Evolutionary conservation across 2,113 vertebrate species (phyloP), one percentile per base, ranked within the genome.

Genomic region (Microtus montanus): DNA sequence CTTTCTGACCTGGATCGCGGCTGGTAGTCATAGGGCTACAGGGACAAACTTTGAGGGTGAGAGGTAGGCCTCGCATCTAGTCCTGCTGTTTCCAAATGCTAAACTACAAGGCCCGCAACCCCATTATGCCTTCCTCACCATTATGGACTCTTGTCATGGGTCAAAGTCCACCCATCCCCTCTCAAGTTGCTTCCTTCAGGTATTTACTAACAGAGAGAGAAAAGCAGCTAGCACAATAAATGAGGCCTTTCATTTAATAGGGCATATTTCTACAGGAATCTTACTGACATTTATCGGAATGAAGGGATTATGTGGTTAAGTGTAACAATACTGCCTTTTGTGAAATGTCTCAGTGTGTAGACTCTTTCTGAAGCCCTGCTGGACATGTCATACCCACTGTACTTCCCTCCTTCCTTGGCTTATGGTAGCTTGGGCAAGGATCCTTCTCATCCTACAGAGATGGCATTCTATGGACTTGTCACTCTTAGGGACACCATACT

Each of bases 301-400:
- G 54, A 47, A 75, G 8, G 6, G 11, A 77, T 71, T 24, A 38
- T 17, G 28, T n/a, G 14, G 15, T 19, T 3, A 4, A 75, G 30
- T 49, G 30, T 54, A 47, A 17, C 44, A 66, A 44, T 9, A 71
- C 30, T 10, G 68, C 61, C 52, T 78, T 12, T 33, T 61, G 77
- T 1, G 15, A 73, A 79, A 24, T 35, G 63, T 28, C 35, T 93
- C 28, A 52, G 9, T 22, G 70, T 6, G 10, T 12, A 28, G 9
- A 75, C 33, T 14, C 44, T 9, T 93, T 14, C 54, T 20, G 33
- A 80, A 83, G 38, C 3, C 44, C 73, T 47, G 12, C 4, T 28
- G 44, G 80, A 68, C 41, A 35, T 30, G n/a, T 0, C 22, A 77
- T 9, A 13, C 68, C 12, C 1, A 4, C 0, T 3, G 14, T 0